phyloP scores from a whole-genome alignment of 1,140 invertebrate genomes.

The Oncopodura yosiiana region DNA sequence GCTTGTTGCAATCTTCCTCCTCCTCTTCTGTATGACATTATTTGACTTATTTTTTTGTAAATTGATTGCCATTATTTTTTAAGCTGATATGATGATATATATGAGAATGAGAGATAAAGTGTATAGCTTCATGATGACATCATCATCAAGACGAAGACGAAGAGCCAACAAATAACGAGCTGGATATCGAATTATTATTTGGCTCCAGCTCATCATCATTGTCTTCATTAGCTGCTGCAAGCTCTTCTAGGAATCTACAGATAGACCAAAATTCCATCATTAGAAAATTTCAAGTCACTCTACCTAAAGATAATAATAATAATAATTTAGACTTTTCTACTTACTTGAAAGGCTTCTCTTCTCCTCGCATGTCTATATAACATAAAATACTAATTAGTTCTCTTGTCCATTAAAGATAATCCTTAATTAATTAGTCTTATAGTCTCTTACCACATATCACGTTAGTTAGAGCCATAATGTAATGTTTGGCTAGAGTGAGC shows the following conservation, averaged over 20 bases:
- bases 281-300: background rate
- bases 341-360: slow-evolving; percentile 51
- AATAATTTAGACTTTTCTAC: slow-evolving; percentile 1
- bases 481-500: slow-evolving; percentile 75
- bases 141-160: slow-evolving; percentile 18
- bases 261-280: background rate
- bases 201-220: slow-evolving; percentile 29
- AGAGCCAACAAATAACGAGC: slow-evolving; percentile 24
- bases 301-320: background rate
- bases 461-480: slow-evolving; percentile 80
- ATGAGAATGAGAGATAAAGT: too few relatives aligned
- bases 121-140: too few relatives aligned
- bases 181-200: slow-evolving; percentile 33
- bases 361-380: slow-evolving; percentile 64
- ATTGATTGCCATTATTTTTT: too few relatives aligned
- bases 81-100: too few relatives aligned
- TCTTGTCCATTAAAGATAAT: too few relatives aligned
- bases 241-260: slow-evolving; percentile 28
- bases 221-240: slow-evolving; percentile 27
- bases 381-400: too few relatives aligned
- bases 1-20: too few relatives aligned
- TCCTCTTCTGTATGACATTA: too few relatives aligned
- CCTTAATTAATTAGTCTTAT: too few relatives aligned
- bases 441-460: slow-evolving; percentile 76
- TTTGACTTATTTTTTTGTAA: too few relatives aligned